A percentile compares a stretch with the other conserved stretches of the same genome.
Conservation (phyloP, 1,140 invertebrate species). For the Ceratitis capitata region DNA sequence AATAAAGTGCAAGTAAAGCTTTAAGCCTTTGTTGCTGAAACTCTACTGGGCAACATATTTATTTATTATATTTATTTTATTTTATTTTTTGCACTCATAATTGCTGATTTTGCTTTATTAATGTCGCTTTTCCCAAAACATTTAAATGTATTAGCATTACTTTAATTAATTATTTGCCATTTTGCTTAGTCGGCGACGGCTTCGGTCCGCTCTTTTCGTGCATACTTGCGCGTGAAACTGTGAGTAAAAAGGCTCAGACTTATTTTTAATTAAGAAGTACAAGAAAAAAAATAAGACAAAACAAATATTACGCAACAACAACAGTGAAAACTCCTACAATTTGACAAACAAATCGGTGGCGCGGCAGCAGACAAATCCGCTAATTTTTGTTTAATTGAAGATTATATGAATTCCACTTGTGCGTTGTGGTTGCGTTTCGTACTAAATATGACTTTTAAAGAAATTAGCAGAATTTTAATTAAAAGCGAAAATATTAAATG, state of each 20-base stretch:
- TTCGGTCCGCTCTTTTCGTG: background rate
- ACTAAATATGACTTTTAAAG: background rate
- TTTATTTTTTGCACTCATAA: background rate
- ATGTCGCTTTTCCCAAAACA: conserved; percentile 8
- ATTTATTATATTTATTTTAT: no score
- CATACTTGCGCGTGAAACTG: background rate
- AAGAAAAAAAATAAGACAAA: background rate
- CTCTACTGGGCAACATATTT: no score
- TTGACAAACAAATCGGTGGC: background rate
- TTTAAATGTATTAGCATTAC: background rate
- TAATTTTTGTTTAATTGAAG: background rate
- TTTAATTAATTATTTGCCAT: background rate
- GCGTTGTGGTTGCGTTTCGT: background rate
- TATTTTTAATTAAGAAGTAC: background rate
- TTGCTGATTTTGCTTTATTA: conserved; percentile 17
- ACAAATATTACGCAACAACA: background rate
- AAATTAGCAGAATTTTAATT: background rate
- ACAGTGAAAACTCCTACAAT: background rate
- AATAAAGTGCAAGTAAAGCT: background rate
- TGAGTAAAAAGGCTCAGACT: background rate
- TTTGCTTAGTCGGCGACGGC: background rate
- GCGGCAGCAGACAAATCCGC: background rate
- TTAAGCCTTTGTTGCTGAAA: no score
- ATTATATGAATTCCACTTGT: background rate
- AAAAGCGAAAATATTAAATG: background rate